A percentile compares a stretch with the other conserved stretches of the same genome.
Conservation (phyloP, 2,888 invertebrate genomes). For the Entomobrya proxima region DNA sequence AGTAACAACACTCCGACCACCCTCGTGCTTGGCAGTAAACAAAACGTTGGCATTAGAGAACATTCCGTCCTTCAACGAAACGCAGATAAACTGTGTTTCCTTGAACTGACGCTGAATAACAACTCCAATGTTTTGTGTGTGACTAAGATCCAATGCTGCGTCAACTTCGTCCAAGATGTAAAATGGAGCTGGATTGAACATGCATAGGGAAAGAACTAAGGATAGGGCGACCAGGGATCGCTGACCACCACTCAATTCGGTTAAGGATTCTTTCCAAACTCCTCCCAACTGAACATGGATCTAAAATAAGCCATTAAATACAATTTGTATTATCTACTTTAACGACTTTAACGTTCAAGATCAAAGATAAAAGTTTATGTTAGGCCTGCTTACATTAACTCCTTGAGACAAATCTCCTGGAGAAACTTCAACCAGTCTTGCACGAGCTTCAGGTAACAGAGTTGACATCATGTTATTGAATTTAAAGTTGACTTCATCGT, state of each 20-base stretch:
- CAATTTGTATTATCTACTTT: not conserved
- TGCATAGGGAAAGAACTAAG: slow-evolving; percentile 94
- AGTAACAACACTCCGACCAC: slow-evolving; percentile 48
- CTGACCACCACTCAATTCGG: slow-evolving; percentile 97
- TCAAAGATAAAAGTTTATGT: not conserved
- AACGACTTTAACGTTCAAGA: not conserved
- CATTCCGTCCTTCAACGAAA: slow-evolving; percentile 91
- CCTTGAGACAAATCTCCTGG: slow-evolving; percentile 85
- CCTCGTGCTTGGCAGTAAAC: slow-evolving; percentile 59
- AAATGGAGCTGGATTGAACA: slow-evolving; percentile 98
- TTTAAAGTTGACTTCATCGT: slow-evolving; percentile 87
- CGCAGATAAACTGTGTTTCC: slow-evolving; percentile 96
- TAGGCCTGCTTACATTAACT: slow-evolving; percentile 88
- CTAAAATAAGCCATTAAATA: slow-evolving; percentile 77
- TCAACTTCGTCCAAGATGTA: slow-evolving; percentile 99
- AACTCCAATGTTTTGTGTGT: slow-evolving; percentile 98
- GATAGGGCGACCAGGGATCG: slow-evolving; percentile 96
- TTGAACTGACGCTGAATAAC: slow-evolving; percentile 95
- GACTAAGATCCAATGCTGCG: slow-evolving; percentile 97
- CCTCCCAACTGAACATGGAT: slow-evolving; percentile 93
- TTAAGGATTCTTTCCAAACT: slow-evolving; percentile 96
- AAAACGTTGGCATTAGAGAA: slow-evolving; percentile 33
- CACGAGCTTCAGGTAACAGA: slow-evolving; percentile 92
- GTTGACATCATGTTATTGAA: slow-evolving; percentile 96
- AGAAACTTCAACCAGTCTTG: slow-evolving; percentile 84